Evolutionary conservation across 2,888 invertebrate species (phyloP).

Genomic region (Drosophila paracracens): DNA sequence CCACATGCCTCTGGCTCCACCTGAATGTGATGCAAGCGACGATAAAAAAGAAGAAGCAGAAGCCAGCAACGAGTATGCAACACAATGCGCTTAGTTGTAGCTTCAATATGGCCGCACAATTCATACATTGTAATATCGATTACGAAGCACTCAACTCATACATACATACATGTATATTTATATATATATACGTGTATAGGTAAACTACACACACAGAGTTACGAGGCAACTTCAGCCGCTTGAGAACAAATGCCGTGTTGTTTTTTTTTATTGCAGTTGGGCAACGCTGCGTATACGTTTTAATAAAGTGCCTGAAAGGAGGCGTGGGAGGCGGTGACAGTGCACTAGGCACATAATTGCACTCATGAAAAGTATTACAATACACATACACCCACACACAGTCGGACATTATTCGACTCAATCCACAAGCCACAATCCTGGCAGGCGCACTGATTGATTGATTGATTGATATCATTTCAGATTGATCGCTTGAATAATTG

Average conservation of each 20-base stretch:
- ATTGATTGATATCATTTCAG: conserved; percentile 66
- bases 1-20: not conserved
- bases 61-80: conserved; percentile 42
- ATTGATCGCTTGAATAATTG: conserved; percentile 68
- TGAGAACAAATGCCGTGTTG: conserved; percentile 57
- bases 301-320: conserved; percentile 38
- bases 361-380: conserved; percentile 69
- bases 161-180: not conserved
- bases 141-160: conserved; percentile 67
- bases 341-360: conserved; percentile 62
- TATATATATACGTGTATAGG: not conserved
- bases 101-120: conserved; percentile 64
- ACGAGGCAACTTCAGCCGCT: conserved; percentile 39
- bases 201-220: conserved; percentile 9
- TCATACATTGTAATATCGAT: conserved; percentile 78
- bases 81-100: conserved; percentile 67
- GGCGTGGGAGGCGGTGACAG: conserved; percentile 5
- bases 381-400: conserved; percentile 30
- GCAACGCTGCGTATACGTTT: conserved; percentile 64
- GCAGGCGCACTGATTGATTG: conserved; percentile 66
- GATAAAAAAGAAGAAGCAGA: conserved; percentile 47
- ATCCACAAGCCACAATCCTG: conserved; percentile 36
- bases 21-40: conserved; percentile 53
- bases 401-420: conserved; percentile 25
- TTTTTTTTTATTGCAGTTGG: conserved; percentile 19